A percentile compares a stretch with the other conserved stretches of the same genome.
These are phyloP conservation scores for Salmo trutta DNA, from an alignment of 2,797 vertebrate species.

Conservation along the genomic window DNA sequence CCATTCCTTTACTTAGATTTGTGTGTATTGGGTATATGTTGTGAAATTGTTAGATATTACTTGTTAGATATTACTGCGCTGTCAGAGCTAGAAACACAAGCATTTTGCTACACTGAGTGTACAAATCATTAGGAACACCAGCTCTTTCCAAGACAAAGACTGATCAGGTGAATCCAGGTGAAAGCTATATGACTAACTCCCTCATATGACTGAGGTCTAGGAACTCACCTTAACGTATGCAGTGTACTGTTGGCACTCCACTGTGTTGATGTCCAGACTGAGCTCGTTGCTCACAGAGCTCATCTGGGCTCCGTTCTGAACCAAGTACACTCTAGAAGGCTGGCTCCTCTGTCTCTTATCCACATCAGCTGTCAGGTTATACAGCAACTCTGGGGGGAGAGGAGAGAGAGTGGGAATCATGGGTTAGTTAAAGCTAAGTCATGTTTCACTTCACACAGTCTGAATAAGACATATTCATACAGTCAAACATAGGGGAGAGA, in stretches of 20 bases:
- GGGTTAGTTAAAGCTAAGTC: neutral
- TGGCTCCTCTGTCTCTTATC: slow-evolving; percentile 87
- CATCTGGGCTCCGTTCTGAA: slow-evolving; percentile 82
- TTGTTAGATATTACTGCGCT: no score
- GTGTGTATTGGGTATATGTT: no score
- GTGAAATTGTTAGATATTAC: no score
- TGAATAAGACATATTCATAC: neutral
- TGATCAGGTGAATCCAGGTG: no score
- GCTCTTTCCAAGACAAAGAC: no score
- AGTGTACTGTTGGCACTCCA: slow-evolving; percentile 83
- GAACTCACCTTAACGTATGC: slow-evolving; percentile 90
- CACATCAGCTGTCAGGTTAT: slow-evolving; percentile 90
- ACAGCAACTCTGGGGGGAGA: slow-evolving; percentile 82
- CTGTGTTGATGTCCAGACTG: slow-evolving; percentile 77
- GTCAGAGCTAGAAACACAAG: no score
- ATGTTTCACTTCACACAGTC: neutral
- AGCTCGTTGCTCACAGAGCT: slow-evolving; percentile 82
- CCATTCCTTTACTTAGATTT: no score
- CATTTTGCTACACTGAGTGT: no score
- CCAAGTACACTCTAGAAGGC: slow-evolving; percentile 85
- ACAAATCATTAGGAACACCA: no score
- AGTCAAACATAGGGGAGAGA: neutral
- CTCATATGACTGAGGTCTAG: neutral
- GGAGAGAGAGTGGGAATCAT: neutral
- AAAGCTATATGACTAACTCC: no score